Evolutionary conservation across 2,797 vertebrate genomes (phyloP).

Genomic region (Simalia tracyae): DNA sequence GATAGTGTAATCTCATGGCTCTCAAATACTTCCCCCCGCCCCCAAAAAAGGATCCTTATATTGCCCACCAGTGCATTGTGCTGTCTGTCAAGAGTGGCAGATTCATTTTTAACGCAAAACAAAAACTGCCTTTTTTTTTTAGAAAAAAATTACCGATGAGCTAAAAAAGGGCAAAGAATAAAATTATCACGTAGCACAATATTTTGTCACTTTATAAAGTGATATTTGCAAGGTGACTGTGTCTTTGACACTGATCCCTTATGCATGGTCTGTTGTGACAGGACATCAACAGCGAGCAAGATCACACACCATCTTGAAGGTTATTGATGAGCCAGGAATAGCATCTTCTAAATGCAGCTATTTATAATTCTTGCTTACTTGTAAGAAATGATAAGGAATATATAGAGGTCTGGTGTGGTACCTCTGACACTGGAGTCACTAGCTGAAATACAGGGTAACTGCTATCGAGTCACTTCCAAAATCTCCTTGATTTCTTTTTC

Average conservation of each 20-base stretch:
- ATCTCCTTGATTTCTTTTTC: not conserved
- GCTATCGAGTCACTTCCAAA: conserved; percentile 13
- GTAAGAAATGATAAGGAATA: conserved; percentile 48
- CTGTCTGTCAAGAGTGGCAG: not conserved
- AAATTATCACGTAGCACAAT: not conserved
- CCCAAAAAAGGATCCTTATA: not conserved
- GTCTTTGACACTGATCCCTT: conserved; percentile 53
- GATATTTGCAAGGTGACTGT: conserved; percentile 47
- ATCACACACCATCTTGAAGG: conserved; percentile 42
- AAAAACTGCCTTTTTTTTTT: not conserved
- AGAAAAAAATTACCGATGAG: not conserved
- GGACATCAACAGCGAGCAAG: conserved; percentile 37
- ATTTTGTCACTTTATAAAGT: conserved; percentile 15
- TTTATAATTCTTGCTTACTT: conserved; percentile 47
- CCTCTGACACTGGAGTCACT: conserved; percentile 36
- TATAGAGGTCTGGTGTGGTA: conserved; percentile 12
- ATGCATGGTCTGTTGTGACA: conserved; percentile 40
- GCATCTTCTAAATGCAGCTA: conserved; percentile 28
- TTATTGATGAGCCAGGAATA: conserved; percentile 52
- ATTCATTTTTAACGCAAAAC: not conserved
- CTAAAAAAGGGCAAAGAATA: conserved; percentile 27
- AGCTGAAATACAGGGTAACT: not conserved
- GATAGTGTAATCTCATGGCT: no score
- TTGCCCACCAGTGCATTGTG: not conserved
- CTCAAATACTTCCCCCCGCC: no score